phyloP scores from a whole-genome alignment of 2,113 vertebrate genomes.

The Mixornis gularis region DNA sequence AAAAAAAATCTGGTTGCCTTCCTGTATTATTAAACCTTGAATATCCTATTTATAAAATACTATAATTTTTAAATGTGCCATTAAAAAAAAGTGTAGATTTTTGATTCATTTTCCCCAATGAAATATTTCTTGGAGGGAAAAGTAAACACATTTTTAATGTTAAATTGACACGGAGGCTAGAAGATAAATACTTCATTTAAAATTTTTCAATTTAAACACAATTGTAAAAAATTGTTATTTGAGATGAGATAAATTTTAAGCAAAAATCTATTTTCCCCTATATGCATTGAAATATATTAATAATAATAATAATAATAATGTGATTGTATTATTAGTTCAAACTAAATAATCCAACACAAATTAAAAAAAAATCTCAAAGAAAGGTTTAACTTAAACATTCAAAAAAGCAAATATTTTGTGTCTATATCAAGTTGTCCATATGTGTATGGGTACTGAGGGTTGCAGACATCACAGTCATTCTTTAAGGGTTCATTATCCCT shows the following conservation, averaged over 20 bases:
- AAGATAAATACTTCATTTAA: not conserved
- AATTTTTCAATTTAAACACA: not conserved
- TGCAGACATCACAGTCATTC: not conserved
- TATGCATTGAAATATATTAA: not conserved
- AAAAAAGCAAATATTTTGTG: not conserved
- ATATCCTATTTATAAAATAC: not conserved
- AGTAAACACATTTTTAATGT: not conserved
- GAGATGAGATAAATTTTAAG: not conserved
- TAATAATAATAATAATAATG: no score
- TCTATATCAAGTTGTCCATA: not conserved
- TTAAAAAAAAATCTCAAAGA: not conserved
- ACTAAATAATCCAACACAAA: not conserved
- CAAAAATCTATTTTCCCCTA: not conserved
- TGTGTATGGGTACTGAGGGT: fast-evolving
- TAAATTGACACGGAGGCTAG: not conserved
- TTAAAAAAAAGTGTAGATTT: not conserved
- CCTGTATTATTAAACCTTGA: not conserved
- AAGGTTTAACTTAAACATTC: not conserved
- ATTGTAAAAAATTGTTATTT: not conserved
- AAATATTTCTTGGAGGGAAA: not conserved
- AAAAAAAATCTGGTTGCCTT: not conserved
- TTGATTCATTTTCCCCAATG: not conserved
- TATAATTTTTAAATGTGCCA: not conserved
- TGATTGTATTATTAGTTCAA: not conserved
- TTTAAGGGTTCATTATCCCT: not conserved